Evolutionary conservation across 2,797 vertebrate species (phyloP).

Genomic region (Hyperoplus lanceolatus): DNA sequence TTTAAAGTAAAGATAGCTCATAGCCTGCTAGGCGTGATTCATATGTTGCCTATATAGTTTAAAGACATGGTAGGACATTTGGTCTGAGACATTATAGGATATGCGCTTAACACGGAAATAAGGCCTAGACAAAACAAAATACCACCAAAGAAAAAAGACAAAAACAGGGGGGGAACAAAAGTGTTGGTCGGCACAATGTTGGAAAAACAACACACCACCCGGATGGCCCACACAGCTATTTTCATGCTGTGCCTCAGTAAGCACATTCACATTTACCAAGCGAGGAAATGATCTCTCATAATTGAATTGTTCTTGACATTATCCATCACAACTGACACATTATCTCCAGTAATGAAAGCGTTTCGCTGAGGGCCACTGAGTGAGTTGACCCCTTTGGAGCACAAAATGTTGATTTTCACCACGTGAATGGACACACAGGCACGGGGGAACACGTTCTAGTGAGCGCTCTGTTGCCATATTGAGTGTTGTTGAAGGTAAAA

Average conservation of each 20-base stretch:
- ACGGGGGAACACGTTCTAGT: constrained; percentile 52
- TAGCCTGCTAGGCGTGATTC: neutral
- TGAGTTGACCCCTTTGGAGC: constrained; percentile 40
- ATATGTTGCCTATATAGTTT: neutral
- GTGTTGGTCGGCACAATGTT: constrained; percentile 23
- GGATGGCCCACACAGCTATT: constrained; percentile 61
- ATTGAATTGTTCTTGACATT: constrained; percentile 66
- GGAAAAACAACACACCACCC: constrained; percentile 40
- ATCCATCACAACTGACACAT: constrained; percentile 68
- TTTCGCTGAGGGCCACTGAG: constrained; percentile 58
- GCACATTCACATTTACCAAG: constrained; percentile 35
- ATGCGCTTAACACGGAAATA: neutral
- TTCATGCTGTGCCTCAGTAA: constrained; percentile 44
- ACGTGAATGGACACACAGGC: constrained; percentile 45
- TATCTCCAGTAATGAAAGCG: constrained; percentile 66
- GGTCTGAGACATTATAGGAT: neutral
- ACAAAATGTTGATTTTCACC: constrained; percentile 53
- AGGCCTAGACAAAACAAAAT: constrained; percentile 7
- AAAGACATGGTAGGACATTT: no score
- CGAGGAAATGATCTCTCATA: constrained; percentile 60
- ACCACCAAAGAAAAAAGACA: neutral
- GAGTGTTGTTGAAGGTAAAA: constrained; percentile 32
- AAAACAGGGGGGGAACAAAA: neutral
- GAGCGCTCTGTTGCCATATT: constrained; percentile 58
- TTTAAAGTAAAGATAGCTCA: neutral